A percentile compares a stretch with the other conserved stretches of the same genome.
Evolutionary conservation across 92 coral and sea anemone genomes (phyloP).

Genomic region (Phenganax subtilis): DNA sequence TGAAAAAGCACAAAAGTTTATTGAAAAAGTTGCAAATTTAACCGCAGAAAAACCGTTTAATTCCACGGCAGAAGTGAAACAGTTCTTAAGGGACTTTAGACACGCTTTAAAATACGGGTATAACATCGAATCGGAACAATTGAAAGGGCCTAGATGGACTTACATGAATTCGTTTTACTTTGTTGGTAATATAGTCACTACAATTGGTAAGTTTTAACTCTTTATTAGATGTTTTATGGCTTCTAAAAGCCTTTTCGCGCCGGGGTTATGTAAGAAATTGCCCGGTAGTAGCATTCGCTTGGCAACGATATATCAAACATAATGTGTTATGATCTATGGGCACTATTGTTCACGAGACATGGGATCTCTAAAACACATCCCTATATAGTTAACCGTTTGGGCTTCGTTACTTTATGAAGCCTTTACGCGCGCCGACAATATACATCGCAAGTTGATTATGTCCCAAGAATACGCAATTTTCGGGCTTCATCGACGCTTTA

Average conservation of each 20-base stretch:
- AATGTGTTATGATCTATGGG: neutral
- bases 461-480: too few species aligned
- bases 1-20: constrained; percentile 33
- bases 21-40: constrained; percentile 31
- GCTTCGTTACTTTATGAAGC: too few species aligned
- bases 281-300: neutral
- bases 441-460: too few species aligned
- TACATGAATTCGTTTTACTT: constrained; percentile 96
- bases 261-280: constrained; percentile 1
- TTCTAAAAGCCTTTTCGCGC: too few species aligned
- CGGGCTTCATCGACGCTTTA: too few species aligned
- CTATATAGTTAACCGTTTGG: too few species aligned
- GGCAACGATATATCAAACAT: constrained; percentile 17
- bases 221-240: neutral
- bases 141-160: constrained; percentile 53
- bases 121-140: constrained; percentile 49
- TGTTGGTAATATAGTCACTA: constrained; percentile 97
- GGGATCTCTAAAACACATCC: neutral
- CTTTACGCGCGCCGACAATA: too few species aligned
- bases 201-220: constrained; percentile 64
- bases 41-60: constrained; percentile 56
- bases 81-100: constrained; percentile 58
- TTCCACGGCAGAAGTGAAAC: constrained; percentile 57
- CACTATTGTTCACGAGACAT: neutral
- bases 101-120: constrained; percentile 74